Percentiles rank a stretch among this genome's conserved stretches.
Evolutionary conservation across 2,888 invertebrate genomes (phyloP).

Genomic region (Eristalis tenax): DNA sequence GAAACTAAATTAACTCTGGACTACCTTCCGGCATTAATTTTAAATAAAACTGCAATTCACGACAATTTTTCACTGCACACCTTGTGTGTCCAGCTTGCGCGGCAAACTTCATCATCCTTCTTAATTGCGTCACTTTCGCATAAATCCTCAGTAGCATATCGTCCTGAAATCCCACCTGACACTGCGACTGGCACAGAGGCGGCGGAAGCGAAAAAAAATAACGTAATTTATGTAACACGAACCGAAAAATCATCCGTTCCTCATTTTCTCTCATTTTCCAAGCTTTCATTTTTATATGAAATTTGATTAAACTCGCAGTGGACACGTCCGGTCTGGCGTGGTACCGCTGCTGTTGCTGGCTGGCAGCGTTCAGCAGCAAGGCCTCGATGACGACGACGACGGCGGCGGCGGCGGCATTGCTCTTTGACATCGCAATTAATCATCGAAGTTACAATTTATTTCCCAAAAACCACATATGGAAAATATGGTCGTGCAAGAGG

Average conservation of each 20-base stretch:
- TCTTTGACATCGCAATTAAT: conserved; percentile 72
- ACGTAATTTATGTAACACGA: conserved; percentile 67
- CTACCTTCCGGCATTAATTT: conserved; percentile 12
- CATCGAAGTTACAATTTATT: conserved; percentile 72
- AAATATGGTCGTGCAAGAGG: conserved; percentile 47
- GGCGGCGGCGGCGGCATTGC: conserved; percentile 48
- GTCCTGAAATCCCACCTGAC: conserved; percentile 71
- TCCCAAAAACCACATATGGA: conserved; percentile 69
- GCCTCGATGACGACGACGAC: background rate
- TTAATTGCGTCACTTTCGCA: conserved; percentile 70
- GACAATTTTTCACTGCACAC: conserved; percentile 70
- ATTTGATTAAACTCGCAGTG: conserved; percentile 66
- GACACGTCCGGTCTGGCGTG: conserved; percentile 40
- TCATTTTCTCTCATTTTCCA: conserved; percentile 45
- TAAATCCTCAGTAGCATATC: conserved; percentile 67
- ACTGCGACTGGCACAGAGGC: conserved; percentile 9
- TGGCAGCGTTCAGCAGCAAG: conserved; percentile 18
- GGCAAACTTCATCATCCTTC: conserved; percentile 59
- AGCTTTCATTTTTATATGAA: conserved; percentile 50
- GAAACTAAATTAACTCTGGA: conserved; percentile 41
- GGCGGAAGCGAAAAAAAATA: conserved; percentile 11
- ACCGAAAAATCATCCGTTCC: conserved; percentile 68
- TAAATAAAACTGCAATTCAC: conserved; percentile 41
- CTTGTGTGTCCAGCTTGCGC: conserved; percentile 27
- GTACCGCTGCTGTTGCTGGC: conserved; percentile 6